phyloP scores from a whole-genome alignment of 1,140 invertebrate genomes.

The Gyrodactylus bullatarudis region DNA sequence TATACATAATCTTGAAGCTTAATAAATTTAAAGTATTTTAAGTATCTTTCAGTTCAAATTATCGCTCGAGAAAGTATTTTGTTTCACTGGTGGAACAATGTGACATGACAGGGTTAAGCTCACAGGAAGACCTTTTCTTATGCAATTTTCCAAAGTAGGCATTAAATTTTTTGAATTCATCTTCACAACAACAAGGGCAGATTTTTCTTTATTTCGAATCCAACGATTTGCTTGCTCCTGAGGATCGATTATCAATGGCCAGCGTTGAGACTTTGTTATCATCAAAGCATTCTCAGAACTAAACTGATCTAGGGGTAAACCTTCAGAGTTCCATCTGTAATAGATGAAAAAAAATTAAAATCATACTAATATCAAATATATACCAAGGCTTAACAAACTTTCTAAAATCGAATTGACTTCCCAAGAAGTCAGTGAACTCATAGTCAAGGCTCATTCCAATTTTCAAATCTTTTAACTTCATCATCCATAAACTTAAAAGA shows the following conservation, averaged over 20 bases:
- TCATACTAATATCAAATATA: no score
- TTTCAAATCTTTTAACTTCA: no score
- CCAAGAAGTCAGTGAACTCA: no score
- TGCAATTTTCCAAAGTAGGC: conserved; percentile 18
- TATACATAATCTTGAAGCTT: no score
- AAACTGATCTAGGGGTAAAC: conserved; percentile 40
- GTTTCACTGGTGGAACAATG: no score
- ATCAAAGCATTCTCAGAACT: conserved; percentile 55
- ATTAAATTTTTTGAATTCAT: conserved; percentile 28
- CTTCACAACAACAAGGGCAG: conserved; percentile 39
- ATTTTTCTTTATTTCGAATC: conserved; percentile 42
- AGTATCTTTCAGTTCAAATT: no score
- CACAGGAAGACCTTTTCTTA: conserved; percentile 19
- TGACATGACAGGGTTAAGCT: no score
- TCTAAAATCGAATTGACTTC: no score
- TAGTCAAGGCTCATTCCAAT: no score
- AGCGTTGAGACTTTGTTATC: conserved; percentile 37
- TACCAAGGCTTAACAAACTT: no score
- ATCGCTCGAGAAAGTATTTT: no score
- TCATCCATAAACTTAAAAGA: conserved; percentile 9
- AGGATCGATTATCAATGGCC: conserved; percentile 58
- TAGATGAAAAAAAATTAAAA: neutral
- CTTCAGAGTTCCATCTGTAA: conserved; percentile 47
- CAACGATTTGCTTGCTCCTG: conserved; percentile 59
- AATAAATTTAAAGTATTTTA: no score